A percentile compares a stretch with the other conserved stretches of the same genome.
phyloP scores from a whole-genome alignment of 92 coral and sea anemone genomes.

The Palythoa caribaeorum region DNA sequence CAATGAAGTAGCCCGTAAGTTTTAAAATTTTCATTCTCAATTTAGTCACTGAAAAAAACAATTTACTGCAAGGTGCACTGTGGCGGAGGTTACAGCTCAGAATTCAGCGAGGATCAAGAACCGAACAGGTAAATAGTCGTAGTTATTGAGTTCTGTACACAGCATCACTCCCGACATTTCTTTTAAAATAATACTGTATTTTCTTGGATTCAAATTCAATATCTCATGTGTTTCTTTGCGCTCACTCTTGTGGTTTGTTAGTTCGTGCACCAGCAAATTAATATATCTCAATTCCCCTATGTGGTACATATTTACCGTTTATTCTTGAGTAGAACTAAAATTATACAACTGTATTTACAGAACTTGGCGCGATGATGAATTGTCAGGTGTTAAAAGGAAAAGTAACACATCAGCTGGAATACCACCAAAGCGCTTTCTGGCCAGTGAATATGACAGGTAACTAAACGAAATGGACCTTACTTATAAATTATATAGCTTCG shows the following conservation, averaged over 20 bases:
- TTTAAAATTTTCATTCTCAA: neutral
- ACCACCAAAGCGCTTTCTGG: conserved; percentile 80
- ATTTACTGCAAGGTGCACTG: conserved; percentile 57
- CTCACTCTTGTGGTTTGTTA: no score
- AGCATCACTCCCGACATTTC: no score
- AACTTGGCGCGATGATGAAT: conserved; percentile 89
- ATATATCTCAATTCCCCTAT: neutral
- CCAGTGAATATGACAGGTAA: conserved; percentile 91
- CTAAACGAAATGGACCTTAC: no score
- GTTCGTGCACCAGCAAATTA: neutral
- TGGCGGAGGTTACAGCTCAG: conserved; percentile 89
- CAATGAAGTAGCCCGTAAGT: neutral
- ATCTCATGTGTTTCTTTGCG: no score
- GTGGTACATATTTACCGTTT: no score
- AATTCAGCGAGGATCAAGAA: conserved; percentile 88
- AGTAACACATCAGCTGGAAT: conserved; percentile 76
- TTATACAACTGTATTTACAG: conserved; percentile 34
- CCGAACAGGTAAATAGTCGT: conserved; percentile 48
- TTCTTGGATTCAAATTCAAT: no score
- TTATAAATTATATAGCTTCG: no score
- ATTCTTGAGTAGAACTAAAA: no score
- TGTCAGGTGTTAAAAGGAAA: conserved; percentile 83
- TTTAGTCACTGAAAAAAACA: neutral
- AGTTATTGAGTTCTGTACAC: no score
- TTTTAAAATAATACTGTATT: no score